phyloP scores from a whole-genome alignment of 2,888 invertebrate genomes.

The Drosophila seclusa region DNA sequence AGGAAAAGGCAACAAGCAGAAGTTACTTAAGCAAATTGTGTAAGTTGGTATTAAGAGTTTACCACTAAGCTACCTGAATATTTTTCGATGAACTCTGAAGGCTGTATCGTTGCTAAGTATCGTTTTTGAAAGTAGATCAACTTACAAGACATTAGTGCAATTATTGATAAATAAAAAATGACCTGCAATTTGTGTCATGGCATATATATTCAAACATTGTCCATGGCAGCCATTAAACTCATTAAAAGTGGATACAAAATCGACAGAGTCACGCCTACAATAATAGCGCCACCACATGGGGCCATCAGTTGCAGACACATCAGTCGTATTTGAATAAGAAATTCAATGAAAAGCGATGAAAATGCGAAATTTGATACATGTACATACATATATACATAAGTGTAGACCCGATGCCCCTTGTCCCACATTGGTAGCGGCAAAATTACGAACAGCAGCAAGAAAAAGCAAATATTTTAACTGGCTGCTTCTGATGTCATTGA shows the following conservation, averaged over 20 bases:
- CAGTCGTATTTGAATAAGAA: constrained; percentile 22
- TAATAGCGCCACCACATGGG: constrained; percentile 11
- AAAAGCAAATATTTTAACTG: not conserved
- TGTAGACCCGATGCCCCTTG: not conserved
- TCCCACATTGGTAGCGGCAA: not conserved
- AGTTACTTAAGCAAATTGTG: not conserved
- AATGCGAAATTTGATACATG: constrained; percentile 24
- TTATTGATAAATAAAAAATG: not conserved
- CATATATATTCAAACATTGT: not conserved
- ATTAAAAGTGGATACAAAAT: constrained; percentile 29
- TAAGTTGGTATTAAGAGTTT: not conserved
- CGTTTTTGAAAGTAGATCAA: not conserved
- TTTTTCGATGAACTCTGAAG: not conserved
- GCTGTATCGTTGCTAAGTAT: not conserved
- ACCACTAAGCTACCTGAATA: not conserved
- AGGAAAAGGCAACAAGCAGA: not conserved
- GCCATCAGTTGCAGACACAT: constrained; percentile 40
- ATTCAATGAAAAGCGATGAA: constrained; percentile 13
- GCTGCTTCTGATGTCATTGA: not conserved
- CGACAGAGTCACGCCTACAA: not conserved
- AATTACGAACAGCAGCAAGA: not conserved
- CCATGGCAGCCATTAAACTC: constrained; percentile 27
- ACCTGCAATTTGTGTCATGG: not conserved
- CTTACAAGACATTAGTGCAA: not conserved
- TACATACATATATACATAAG: not conserved